Evolutionary conservation across 2,113 vertebrate species (phyloP).

Genomic region (Paradoxurus hermaphroditus): DNA sequence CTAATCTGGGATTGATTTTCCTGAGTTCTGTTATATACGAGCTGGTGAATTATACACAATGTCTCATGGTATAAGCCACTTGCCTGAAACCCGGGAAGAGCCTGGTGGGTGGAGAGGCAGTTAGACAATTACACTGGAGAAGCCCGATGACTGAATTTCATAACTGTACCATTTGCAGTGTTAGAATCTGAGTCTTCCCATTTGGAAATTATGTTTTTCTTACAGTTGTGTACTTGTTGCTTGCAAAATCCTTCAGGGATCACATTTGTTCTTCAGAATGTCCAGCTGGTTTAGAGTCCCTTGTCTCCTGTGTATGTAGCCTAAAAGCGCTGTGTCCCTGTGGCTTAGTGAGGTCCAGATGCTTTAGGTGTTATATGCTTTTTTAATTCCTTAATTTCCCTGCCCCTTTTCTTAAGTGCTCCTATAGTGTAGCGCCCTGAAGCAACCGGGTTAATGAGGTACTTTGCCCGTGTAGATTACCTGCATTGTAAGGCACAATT

Average conservation of each 20-base stretch:
- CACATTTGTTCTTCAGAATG: not conserved
- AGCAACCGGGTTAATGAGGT: not conserved
- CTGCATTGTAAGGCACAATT: not conserved
- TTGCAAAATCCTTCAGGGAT: not conserved
- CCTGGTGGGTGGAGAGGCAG: fast-evolving
- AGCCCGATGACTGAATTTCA: not conserved
- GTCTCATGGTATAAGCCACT: not conserved
- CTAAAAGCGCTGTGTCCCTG: not conserved
- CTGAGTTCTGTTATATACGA: not conserved
- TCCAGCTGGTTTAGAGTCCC: not conserved
- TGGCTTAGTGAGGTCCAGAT: not conserved
- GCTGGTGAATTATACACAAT: not conserved
- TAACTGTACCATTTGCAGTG: not conserved
- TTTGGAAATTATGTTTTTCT: not conserved
- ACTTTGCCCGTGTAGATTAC: not conserved
- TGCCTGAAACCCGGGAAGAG: fast-evolving
- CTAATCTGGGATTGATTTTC: not conserved
- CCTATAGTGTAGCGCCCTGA: not conserved
- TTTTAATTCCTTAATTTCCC: not conserved
- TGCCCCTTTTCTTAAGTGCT: not conserved
- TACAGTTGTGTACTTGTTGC: not conserved
- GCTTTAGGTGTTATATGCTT: not conserved
- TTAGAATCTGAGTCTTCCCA: not conserved
- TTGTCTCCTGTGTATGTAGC: not conserved
- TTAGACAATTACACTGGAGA: not conserved